phyloP scores from a whole-genome alignment of 1,140 invertebrate species.

The Neoseiulus cucumeris region DNA sequence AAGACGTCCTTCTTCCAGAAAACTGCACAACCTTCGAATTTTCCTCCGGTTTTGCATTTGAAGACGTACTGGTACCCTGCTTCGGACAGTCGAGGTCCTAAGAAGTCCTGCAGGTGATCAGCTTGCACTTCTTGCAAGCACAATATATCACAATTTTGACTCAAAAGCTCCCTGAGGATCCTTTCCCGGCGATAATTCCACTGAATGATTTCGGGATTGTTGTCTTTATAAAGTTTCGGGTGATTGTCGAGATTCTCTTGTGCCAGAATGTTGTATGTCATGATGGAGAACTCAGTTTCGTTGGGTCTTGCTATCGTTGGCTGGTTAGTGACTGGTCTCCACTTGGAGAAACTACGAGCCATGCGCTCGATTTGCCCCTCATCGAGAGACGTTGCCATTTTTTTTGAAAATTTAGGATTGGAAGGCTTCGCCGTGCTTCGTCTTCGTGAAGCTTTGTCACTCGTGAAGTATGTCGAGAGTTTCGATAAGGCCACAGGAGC shows the following conservation, averaged over 20 bases:
- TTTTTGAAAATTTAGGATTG: not conserved
- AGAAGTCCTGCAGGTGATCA: constrained; percentile 44
- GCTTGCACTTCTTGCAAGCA: constrained; percentile 56
- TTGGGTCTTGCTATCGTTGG: constrained; percentile 11
- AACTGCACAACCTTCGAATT: constrained; percentile 61
- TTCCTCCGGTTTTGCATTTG: constrained; percentile 47
- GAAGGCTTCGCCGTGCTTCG: not conserved
- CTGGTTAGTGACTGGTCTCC: not conserved
- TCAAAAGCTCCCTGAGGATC: constrained; percentile 31
- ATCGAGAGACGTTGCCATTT: not conserved
- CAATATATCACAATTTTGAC: constrained; percentile 18
- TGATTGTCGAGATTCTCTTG: constrained; percentile 56
- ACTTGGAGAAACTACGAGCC: not conserved
- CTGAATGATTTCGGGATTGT: constrained; percentile 35
- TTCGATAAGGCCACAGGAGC: too few relatives aligned
- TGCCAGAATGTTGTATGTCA: constrained; percentile 72
- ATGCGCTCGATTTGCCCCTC: not conserved
- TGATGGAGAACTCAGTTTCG: constrained; percentile 27
- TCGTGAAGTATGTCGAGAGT: not conserved
- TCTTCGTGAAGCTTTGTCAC: not conserved
- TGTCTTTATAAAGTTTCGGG: constrained; percentile 45
- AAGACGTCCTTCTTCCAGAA: constrained; percentile 47
- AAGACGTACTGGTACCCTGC: constrained; percentile 41
- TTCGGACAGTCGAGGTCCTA: constrained; percentile 27
- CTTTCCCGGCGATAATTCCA: constrained; percentile 48